These are phyloP conservation scores for Channa argus DNA, from an alignment of 2,113 vertebrate genomes.

Conservation along the genomic window DNA sequence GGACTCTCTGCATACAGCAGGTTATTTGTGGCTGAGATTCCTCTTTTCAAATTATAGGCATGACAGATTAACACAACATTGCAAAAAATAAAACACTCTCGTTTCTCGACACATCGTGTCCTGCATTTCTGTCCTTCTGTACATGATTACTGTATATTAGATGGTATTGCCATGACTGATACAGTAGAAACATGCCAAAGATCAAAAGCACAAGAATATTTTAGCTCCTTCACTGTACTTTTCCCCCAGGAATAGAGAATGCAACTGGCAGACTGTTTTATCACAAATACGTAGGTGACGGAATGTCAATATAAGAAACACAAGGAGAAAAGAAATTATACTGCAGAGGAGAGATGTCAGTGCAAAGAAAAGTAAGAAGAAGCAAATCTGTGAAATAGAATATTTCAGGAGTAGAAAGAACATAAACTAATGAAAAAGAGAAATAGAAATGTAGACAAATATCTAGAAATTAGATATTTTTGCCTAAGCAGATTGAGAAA, in stretches of 20 bases:
- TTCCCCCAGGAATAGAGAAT: neutral
- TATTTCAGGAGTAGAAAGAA: neutral
- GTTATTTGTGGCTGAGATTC: conserved; percentile 20
- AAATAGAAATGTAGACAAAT: neutral
- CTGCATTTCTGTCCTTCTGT: neutral
- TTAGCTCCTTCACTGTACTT: neutral
- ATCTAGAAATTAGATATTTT: no score
- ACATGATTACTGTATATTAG: neutral
- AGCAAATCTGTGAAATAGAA: neutral
- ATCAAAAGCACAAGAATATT: no score
- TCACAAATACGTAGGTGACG: neutral
- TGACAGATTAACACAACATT: neutral
- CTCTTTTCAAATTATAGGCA: neutral
- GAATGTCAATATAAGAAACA: neutral
- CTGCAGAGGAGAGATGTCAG: neutral
- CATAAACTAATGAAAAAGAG: neutral
- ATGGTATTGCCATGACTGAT: neutral
- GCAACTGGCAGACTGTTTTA: neutral
- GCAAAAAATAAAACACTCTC: no score
- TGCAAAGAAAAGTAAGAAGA: neutral
- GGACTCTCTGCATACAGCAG: neutral
- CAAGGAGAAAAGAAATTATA: neutral
- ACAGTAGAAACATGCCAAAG: neutral
- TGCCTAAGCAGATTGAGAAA: neutral
- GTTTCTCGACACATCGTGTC: no score